Evolutionary conservation across 2,888 invertebrate genomes (phyloP), one percentile per base, ranked within the genome.

Genomic region (Romanomermis culicivorax): DNA sequence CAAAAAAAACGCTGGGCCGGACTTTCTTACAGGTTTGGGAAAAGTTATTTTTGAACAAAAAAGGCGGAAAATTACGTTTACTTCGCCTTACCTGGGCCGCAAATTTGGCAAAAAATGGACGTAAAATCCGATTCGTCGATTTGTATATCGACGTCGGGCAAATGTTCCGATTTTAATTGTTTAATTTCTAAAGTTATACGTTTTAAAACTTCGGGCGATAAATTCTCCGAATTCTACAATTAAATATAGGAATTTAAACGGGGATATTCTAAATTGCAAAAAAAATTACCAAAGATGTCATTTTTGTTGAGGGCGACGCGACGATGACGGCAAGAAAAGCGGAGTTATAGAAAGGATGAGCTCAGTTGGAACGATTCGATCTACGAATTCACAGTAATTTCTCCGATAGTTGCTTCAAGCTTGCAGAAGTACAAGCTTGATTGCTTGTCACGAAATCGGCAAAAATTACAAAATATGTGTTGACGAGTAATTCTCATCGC

Each of bases 91-190:
- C 80, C 78, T 64, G 89, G 91, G 1, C 91, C 91, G 64, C 86
- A 85, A 66, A 91, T 83, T 60, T 80, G 78, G 23, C 89, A 89
- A 68, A 86, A 83, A 65, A 91, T 85, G 71, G 89, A 86, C 47
- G 88, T 86, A 58, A 93, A 80, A 73, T 93, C 88, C 68, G 85
- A 81, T 62, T 89, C 89, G 66, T 87, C 87, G 60, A 86, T 77
- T 69, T 80, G 77, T 63, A 89, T 79, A 75, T 84, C 82, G 61
- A 91, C 82, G 61, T 89, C 91, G 75, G 91, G 86, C 55, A 86
- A 85, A 60, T 89, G 85, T 64, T 79, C 78, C 60, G 79, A 78
- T 57, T 80, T 79, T 66, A 93, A 75, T 62, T 82, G 82, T 65
- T 81, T 81, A 76, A 91, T 78, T 74, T 91, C 89, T 68, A 82